Evolutionary conservation across 2,888 invertebrate genomes (phyloP).

Genomic region (Pardosa pseudoannulata): DNA sequence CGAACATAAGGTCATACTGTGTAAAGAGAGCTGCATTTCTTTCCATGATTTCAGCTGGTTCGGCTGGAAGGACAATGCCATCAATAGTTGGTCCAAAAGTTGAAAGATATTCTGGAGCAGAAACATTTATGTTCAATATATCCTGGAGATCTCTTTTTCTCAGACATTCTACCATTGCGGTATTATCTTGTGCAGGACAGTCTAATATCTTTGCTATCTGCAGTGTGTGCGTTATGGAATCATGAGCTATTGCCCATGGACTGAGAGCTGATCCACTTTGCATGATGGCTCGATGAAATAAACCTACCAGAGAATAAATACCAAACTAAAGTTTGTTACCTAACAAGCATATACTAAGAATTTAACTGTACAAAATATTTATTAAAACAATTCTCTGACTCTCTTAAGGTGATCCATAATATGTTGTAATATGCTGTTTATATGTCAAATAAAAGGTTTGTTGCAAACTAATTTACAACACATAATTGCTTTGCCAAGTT

Average conservation of each 20-base stretch:
- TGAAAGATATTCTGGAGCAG: conserved; percentile 84
- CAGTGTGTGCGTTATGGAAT: conserved; percentile 86
- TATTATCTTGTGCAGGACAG: conserved; percentile 83
- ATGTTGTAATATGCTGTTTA: too few species aligned
- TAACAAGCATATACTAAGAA: too few species aligned
- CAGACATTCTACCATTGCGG: conserved; percentile 80
- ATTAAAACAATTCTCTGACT: too few species aligned
- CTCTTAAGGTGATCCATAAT: too few species aligned
- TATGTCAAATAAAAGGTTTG: too few species aligned
- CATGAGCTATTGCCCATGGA: conserved; percentile 89
- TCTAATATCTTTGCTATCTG: conserved; percentile 85
- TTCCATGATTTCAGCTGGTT: conserved; percentile 77
- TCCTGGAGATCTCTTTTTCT: conserved; percentile 73
- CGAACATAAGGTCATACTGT: conserved; percentile 90
- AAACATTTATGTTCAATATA: conserved; percentile 80
- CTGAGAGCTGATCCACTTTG: conserved; percentile 94
- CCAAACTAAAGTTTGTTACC: too few species aligned
- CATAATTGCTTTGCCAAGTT: too few species aligned
- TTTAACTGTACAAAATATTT: too few species aligned
- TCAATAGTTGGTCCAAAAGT: conserved; percentile 95
- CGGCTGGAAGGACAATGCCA: conserved; percentile 91
- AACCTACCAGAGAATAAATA: conserved; percentile 69
- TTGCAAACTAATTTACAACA: too few species aligned
- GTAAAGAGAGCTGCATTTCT: conserved; percentile 62
- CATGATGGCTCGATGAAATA: conserved; percentile 81